A percentile compares a stretch with the other conserved stretches of the same genome.
These are phyloP conservation scores for Dryobotodes eremita DNA, from an alignment of 2,888 invertebrate species.

Conservation along the genomic window DNA sequence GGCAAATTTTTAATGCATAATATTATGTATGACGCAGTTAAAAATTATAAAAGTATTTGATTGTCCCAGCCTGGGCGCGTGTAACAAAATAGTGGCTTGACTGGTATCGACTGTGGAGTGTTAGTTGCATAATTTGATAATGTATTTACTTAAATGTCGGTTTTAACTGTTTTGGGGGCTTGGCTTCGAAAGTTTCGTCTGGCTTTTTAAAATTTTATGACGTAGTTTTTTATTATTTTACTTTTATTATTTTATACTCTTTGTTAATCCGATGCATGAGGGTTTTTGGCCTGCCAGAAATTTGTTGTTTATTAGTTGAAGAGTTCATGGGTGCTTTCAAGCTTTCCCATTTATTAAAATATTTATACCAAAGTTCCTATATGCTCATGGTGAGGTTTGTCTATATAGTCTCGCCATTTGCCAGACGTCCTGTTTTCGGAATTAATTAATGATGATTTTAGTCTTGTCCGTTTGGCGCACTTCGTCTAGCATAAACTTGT, in stretches of 20 bases:
- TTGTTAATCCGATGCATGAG: too few relatives aligned
- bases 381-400: neutral
- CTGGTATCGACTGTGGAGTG: slow-evolving; percentile 31
- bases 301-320: neutral
- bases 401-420: slow-evolving; percentile 9
- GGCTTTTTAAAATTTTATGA: neutral
- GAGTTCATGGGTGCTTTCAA: neutral
- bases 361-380: neutral
- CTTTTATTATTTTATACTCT: neutral
- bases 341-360: neutral
- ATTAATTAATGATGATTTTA: slow-evolving; percentile 37
- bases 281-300: neutral
- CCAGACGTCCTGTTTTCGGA: slow-evolving; percentile 23
- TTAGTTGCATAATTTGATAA: slow-evolving; percentile 61
- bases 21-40: slow-evolving; percentile 34
- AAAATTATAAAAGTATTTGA: slow-evolving; percentile 54
- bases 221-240: neutral
- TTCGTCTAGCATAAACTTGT: slow-evolving; percentile 4
- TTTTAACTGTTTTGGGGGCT: slow-evolving; percentile 38
- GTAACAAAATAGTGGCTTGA: slow-evolving; percentile 30
- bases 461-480: slow-evolving; percentile 16
- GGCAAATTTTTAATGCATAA: slow-evolving; percentile 33
- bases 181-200: slow-evolving; percentile 23
- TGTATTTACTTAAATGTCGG: neutral
- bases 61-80: slow-evolving; percentile 43